Conservation (phyloP, 2,113 vertebrate genomes). For the Scortum barcoo region DNA sequence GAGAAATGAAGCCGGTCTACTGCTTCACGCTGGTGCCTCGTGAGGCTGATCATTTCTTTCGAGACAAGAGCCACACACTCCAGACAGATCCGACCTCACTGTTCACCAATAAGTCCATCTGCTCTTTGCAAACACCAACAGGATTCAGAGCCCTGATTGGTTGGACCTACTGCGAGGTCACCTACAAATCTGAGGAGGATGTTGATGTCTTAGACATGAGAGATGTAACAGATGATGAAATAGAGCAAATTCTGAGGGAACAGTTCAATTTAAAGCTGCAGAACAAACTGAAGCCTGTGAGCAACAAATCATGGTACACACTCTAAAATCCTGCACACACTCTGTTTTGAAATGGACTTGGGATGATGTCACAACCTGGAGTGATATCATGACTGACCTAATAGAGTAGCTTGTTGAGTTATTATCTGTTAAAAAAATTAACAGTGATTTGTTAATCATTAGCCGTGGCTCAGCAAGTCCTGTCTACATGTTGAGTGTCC, state of each 20-base stretch:
- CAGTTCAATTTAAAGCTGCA: conserved; percentile 85
- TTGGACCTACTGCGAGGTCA: conserved; percentile 86
- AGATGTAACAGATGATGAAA: conserved; percentile 83
- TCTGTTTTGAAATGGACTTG: neutral
- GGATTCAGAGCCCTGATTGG: conserved; percentile 88
- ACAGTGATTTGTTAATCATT: neutral
- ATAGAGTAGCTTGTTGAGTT: neutral
- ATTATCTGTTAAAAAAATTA: neutral
- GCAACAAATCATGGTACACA: conserved; percentile 62
- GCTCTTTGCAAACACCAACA: conserved; percentile 85
- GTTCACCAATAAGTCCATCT: conserved; percentile 89
- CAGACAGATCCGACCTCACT: conserved; percentile 85
- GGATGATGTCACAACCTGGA: neutral
- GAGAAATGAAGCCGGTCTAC: conserved; percentile 80
- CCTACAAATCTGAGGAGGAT: conserved; percentile 86
- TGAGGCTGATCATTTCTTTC: conserved; percentile 80
- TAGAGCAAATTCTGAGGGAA: conserved; percentile 84
- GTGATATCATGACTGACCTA: neutral
- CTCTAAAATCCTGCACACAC: conserved; percentile 42
- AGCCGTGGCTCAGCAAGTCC: too few species aligned
- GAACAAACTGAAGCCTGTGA: conserved; percentile 82
- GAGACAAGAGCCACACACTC: conserved; percentile 68
- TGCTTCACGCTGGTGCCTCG: conserved; percentile 85
- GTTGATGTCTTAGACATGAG: conserved; percentile 85
- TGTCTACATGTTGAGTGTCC: too few species aligned